Evolutionary conservation across 2,113 vertebrate genomes (phyloP).

Genomic region (Panthera leo): DNA sequence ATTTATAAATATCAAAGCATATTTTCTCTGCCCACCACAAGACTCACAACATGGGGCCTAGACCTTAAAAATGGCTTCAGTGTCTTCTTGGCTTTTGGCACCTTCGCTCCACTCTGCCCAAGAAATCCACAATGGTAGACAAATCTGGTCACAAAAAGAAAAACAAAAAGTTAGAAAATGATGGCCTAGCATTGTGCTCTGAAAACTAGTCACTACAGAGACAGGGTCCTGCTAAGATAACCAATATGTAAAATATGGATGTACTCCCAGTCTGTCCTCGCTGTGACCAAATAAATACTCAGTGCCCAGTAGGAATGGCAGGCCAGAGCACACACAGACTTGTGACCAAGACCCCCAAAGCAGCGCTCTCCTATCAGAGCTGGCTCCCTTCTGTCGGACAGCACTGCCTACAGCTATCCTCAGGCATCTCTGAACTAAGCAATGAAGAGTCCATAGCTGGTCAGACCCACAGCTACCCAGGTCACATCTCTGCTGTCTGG

Average conservation of each 20-base stretch:
- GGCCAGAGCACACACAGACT: not conserved
- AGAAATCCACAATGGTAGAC: constrained; percentile 91
- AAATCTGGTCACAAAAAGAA: constrained; percentile 84
- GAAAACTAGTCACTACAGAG: not conserved
- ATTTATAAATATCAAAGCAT: not conserved
- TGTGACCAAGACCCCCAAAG: not conserved
- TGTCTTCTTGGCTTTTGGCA: constrained; percentile 85
- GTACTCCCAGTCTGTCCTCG: not conserved
- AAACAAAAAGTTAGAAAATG: constrained; percentile 31
- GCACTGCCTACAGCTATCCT: not conserved
- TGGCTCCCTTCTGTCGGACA: not conserved
- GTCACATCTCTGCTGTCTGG: not conserved
- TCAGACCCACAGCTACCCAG: not conserved
- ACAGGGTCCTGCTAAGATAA: not conserved
- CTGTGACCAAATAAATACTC: not conserved
- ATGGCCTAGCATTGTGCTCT: not conserved
- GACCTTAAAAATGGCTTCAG: constrained; percentile 93
- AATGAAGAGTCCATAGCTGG: not conserved
- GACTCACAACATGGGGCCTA: not conserved
- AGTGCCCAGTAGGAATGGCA: not conserved
- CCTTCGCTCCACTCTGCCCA: constrained; percentile 91
- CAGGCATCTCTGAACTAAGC: not conserved
- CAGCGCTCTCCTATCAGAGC: not conserved
- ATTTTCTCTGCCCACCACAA: not conserved
- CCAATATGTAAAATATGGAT: not conserved